Percentiles rank a stretch among this genome's conserved stretches.
Conservation (phyloP, 92 coral and sea anemone species). For the Zoanthus sociatus region DNA sequence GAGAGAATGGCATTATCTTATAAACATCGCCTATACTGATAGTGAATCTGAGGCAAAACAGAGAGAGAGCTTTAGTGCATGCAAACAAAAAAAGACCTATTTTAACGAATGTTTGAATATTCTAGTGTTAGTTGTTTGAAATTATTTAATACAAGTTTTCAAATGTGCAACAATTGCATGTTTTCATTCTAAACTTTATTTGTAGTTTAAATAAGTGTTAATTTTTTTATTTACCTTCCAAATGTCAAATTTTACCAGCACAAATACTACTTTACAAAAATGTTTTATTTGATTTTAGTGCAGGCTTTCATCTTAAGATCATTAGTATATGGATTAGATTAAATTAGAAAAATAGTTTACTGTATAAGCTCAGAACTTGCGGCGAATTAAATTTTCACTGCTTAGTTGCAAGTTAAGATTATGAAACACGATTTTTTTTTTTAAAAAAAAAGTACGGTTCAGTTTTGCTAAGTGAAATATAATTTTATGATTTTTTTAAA, state of each 20-base stretch:
- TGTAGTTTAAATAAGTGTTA: neutral
- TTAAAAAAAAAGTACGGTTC: no score
- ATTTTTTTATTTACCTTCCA: neutral
- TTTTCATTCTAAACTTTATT: neutral
- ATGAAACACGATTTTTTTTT: no score
- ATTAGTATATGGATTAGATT: neutral
- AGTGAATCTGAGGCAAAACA: neutral
- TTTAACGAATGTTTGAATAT: neutral
- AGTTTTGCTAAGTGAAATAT: no score
- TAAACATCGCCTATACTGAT: conserved; percentile 1
- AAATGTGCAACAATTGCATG: neutral
- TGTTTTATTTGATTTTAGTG: neutral
- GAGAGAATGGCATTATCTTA: neutral
- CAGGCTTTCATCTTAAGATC: neutral
- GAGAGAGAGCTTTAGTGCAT: neutral
- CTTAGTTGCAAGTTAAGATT: no score
- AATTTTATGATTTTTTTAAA: no score
- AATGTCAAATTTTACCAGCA: neutral
- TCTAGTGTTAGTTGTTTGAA: neutral
- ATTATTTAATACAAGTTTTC: neutral
- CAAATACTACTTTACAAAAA: neutral
- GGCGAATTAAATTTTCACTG: no score
- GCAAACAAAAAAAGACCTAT: neutral
- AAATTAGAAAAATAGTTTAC: no score
- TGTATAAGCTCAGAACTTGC: no score